phyloP scores from a whole-genome alignment of 2,888 invertebrate genomes.

The Subacronicta megacephala region DNA sequence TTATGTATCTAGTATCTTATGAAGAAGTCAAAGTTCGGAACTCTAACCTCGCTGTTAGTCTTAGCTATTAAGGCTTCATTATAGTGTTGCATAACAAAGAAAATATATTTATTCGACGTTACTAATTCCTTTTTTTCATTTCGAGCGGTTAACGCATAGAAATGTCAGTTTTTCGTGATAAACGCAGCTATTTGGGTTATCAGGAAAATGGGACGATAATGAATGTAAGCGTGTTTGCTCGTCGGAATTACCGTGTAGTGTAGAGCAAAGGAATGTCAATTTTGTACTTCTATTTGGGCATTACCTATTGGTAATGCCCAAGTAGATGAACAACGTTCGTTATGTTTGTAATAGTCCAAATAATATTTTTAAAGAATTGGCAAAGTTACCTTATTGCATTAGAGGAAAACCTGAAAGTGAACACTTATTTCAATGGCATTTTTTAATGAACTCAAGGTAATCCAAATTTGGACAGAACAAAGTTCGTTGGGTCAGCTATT shows the following conservation, averaged over 20 bases:
- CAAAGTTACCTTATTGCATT: no score
- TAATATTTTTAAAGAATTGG: no score
- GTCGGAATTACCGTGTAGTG: constrained; percentile 22
- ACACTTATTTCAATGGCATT: no score
- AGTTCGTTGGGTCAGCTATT: no score
- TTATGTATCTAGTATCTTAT: constrained; percentile 22
- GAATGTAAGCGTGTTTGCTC: constrained; percentile 15
- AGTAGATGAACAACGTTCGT: no score
- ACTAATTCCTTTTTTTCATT: neutral
- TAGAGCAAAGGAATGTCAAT: constrained; percentile 12
- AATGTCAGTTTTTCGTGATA: constrained; percentile 49
- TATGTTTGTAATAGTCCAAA: no score
- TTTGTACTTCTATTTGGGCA: neutral
- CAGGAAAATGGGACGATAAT: constrained; percentile 55
- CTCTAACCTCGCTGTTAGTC: constrained; percentile 24
- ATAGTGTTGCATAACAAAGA: constrained; percentile 20
- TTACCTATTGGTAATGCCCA: no score
- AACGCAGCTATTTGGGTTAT: constrained; percentile 63
- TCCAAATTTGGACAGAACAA: no score
- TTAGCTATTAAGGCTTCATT: constrained; percentile 27
- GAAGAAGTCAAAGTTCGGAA: constrained; percentile 36
- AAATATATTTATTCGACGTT: neutral
- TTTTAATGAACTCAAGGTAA: no score
- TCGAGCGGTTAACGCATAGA: constrained; percentile 41
- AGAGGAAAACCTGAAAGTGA: no score